Percentiles rank a stretch among this genome's conserved stretches.
These are phyloP conservation scores for Ciconia stormi DNA, from an alignment of 2,113 vertebrate species.

Conservation along the genomic window DNA sequence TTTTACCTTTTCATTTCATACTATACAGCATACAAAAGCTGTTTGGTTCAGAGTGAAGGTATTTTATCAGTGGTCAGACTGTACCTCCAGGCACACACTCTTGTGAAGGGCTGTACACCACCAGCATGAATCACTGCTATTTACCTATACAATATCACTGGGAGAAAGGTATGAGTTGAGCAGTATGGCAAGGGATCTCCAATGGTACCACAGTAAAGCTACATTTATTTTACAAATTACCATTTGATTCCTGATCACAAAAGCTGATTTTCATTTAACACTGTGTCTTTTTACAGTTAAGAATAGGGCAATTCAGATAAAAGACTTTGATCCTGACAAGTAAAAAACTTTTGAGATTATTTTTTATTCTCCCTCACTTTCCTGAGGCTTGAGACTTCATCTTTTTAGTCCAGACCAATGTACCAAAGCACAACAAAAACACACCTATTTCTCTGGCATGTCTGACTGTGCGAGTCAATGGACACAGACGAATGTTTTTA, in stretches of 20 bases:
- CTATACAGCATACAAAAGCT: background rate
- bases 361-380: background rate
- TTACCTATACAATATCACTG: background rate
- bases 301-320: background rate
- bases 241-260: background rate
- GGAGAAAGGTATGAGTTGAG: background rate
- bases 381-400: background rate
- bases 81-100: background rate
- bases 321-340: background rate
- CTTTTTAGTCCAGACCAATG: background rate
- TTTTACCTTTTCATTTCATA: background rate
- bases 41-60: background rate
- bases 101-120: background rate
- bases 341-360: background rate
- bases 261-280: background rate
- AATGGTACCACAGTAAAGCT: background rate
- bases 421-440: background rate
- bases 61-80: background rate
- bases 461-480: background rate
- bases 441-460: background rate
- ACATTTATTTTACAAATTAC: background rate
- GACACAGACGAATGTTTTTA: background rate
- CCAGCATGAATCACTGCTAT: background rate
- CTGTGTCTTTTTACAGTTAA: background rate
- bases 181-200: background rate